These are phyloP conservation scores for Drosophila micromelanica DNA, from an alignment of 1,140 invertebrate genomes.

Conservation along the genomic window DNA sequence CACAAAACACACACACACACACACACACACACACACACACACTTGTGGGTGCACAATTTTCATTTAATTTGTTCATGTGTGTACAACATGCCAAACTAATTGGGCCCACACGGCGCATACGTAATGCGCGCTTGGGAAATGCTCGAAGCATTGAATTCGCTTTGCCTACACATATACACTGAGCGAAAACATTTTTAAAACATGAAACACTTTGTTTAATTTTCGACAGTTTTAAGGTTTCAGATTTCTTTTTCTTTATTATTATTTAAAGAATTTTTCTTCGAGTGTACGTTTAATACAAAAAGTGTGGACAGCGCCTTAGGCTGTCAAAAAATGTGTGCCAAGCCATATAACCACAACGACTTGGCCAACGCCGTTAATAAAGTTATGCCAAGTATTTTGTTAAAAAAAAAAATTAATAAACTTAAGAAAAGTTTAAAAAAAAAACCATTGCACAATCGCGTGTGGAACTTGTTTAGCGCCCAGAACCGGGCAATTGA, in stretches of 20 bases:
- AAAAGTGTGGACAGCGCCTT: conserved; percentile 19
- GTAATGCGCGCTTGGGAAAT: conserved; percentile 78
- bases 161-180: conserved; percentile 51
- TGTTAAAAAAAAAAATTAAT: not conserved
- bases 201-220: no score
- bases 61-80: conserved; percentile 20
- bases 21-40: conserved; percentile 18
- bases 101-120: conserved; percentile 78
- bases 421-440: not conserved
- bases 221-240: no score
- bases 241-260: no score
- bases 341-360: conserved; percentile 15
- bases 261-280: no score
- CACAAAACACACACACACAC: not conserved
- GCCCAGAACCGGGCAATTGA: conserved; percentile 20
- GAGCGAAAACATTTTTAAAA: no score
- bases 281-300: conserved; percentile 42
- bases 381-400: conserved; percentile 28
- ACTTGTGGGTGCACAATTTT: conserved; percentile 37
- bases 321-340: conserved; percentile 28
- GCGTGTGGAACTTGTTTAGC: conserved; percentile 53
- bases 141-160: conserved; percentile 52
- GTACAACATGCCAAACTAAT: conserved; percentile 51
- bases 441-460: conserved; percentile 61
- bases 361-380: conserved; percentile 6